phyloP scores from a whole-genome alignment of 2,888 invertebrate species.

The Synergus laeviventris region DNA sequence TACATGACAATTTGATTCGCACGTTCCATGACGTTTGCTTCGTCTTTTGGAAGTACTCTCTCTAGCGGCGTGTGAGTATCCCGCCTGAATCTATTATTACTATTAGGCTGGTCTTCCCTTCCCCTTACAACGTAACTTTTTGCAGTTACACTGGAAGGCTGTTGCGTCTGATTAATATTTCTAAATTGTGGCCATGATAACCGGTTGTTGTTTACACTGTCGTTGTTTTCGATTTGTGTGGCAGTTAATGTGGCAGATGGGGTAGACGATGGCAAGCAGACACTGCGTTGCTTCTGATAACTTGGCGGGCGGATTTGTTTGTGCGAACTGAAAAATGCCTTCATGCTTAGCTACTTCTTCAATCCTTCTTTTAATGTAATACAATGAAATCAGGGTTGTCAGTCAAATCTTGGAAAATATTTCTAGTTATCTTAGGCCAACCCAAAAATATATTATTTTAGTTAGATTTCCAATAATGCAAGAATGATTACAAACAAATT shows the following conservation, averaged over 20 bases:
- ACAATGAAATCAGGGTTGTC: background rate
- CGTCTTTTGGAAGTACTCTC: conserved; percentile 83
- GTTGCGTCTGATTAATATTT: conserved; percentile 73
- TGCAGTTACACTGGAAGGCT: conserved; percentile 67
- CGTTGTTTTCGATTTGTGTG: conserved; percentile 77
- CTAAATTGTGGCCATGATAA: conserved; percentile 80
- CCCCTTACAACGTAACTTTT: conserved; percentile 68
- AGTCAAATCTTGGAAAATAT: background rate
- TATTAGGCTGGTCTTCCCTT: conserved; percentile 73
- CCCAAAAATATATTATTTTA: background rate
- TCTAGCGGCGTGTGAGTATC: conserved; percentile 77
- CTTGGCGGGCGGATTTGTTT: conserved; percentile 73
- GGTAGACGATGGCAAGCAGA: conserved; percentile 68
- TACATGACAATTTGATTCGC: conserved; percentile 93
- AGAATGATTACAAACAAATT: background rate
- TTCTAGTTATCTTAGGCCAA: background rate
- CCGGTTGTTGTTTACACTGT: conserved; percentile 78
- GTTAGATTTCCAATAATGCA: background rate
- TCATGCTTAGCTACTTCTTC: conserved; percentile 66
- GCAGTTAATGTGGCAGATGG: conserved; percentile 70
- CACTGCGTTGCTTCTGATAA: conserved; percentile 75
- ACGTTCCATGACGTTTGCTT: conserved; percentile 89
- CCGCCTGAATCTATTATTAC: conserved; percentile 74
- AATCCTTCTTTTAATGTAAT: background rate
- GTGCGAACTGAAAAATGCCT: conserved; percentile 75